Evolutionary conservation across 2,888 invertebrate species (phyloP).

Genomic region (Cantharis rufa): DNA sequence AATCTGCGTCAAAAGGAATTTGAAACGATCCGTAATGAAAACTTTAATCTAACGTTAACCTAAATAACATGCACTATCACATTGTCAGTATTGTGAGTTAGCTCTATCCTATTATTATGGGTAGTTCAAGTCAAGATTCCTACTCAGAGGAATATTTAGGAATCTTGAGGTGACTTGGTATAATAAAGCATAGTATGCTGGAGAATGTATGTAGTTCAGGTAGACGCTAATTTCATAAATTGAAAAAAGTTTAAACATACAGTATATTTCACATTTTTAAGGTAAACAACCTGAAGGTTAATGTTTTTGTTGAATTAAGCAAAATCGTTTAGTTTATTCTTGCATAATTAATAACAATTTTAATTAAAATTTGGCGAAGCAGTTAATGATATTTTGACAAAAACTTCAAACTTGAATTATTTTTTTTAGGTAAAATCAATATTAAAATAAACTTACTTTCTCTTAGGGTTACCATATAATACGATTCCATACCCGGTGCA

Average conservation of each 20-base stretch:
- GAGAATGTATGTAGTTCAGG: background rate
- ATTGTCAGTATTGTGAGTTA: background rate
- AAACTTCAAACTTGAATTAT: background rate
- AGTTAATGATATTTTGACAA: conserved; percentile 20
- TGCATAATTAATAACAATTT: conserved; percentile 22
- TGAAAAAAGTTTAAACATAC: background rate
- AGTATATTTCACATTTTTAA: background rate
- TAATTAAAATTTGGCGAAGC: conserved; percentile 32
- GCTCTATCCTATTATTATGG: background rate
- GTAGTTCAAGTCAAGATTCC: background rate
- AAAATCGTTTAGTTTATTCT: conserved; percentile 12
- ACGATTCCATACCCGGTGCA: conserved; percentile 70
- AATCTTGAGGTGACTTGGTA: background rate
- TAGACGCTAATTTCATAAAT: background rate
- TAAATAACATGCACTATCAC: background rate
- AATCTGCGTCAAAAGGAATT: background rate
- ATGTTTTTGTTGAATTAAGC: background rate
- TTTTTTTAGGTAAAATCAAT: background rate
- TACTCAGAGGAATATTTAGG: background rate
- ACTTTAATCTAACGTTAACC: background rate
- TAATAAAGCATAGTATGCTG: background rate
- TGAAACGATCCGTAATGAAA: background rate
- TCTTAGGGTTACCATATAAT: conserved; percentile 73
- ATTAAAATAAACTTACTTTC: conserved; percentile 63
- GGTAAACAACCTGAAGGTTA: background rate